A percentile compares a stretch with the other conserved stretches of the same genome.
phyloP scores from a whole-genome alignment of 2,797 vertebrate genomes.

The Molossus alvarezi region DNA sequence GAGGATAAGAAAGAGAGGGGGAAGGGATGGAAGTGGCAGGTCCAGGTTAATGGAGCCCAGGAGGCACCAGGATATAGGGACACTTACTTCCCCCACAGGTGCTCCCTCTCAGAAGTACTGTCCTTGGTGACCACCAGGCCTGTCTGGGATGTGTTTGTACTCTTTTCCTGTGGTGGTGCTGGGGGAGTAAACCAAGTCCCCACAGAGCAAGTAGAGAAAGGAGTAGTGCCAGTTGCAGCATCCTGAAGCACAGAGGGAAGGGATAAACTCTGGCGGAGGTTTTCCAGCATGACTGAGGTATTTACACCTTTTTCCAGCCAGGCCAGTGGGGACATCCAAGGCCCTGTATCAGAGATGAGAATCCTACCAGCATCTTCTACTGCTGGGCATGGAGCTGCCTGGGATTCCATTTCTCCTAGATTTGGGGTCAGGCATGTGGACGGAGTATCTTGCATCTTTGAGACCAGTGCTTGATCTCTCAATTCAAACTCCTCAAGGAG shows the following conservation, averaged over 20 bases:
- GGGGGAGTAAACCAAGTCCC: conserved; percentile 87
- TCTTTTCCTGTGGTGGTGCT: conserved; percentile 76
- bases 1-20: background rate
- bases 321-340: conserved; percentile 84
- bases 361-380: background rate
- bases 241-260: conserved; percentile 63
- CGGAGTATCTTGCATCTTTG: conserved; percentile 10
- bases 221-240: conserved; percentile 55
- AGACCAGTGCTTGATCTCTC: conserved; percentile 53
- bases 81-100: conserved; percentile 88
- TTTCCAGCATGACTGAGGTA: conserved; percentile 80
- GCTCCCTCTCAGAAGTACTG: conserved; percentile 85
- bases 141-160: conserved; percentile 75
- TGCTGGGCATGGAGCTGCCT: background rate
- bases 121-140: conserved; percentile 75
- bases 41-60: fast-evolving
- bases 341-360: conserved; percentile 12
- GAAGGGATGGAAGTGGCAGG: background rate
- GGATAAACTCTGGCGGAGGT: conserved; percentile 83
- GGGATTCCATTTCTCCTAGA: conserved; percentile 58
- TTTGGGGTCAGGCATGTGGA: background rate
- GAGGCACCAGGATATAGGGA: background rate
- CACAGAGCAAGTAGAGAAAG: background rate
- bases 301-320: conserved; percentile 89
- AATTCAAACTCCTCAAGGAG: background rate